Evolutionary conservation across 2,113 vertebrate species (phyloP), one percentile per base, ranked within the genome.

Genomic region (Lucifuga dentata): DNA sequence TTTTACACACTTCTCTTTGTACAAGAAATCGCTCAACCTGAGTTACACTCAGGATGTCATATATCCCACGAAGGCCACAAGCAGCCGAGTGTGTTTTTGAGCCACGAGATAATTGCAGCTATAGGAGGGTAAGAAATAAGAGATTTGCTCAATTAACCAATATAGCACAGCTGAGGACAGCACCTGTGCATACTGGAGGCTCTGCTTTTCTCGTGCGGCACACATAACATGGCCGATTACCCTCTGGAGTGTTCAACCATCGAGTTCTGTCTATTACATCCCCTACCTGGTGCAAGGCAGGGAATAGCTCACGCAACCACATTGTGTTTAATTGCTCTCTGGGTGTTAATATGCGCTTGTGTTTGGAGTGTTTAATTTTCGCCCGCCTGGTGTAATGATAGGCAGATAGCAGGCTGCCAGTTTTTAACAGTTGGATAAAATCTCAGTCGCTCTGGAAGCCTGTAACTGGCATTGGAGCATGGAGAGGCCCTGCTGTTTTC

Each of bases 71-170:
- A 46, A 82, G 86, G 72, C 72, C 83, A 61, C 81, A 84, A 83
- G 73, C 76, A 64, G 51, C 74, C 65, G 66, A 79, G 78, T 66
- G 83, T 68, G 76, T 59, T 78, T 64, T 24, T 53, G 40, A 56
- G 76, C 78, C 69, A 58, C 50, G 33, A 73, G 60, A 52, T 88
- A 90, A 91, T 91, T 87, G 79, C 78, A 87, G 87, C 89, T 88
- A 88, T 88, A 89, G 89, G 85, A 91, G 89, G 84, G 63, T 80
- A 85, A 83, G 81, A 90, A 91, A 92, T 92, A 78, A 88, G 82
- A 89, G 92, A 82, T 92, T 82, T 87, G 91, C 90, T 93, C 90
- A 92, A 92, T 93, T 93, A 92, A 88, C 66, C 92, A 87, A 91
- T 88, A 73, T 69, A 80, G 86, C 76, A 53, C 90, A 92, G 90